Percentiles rank a stretch among this genome's conserved stretches.
These are phyloP conservation scores for Coregonus suidteri DNA, from an alignment of 2,797 vertebrate genomes.

Conservation along the genomic window DNA sequence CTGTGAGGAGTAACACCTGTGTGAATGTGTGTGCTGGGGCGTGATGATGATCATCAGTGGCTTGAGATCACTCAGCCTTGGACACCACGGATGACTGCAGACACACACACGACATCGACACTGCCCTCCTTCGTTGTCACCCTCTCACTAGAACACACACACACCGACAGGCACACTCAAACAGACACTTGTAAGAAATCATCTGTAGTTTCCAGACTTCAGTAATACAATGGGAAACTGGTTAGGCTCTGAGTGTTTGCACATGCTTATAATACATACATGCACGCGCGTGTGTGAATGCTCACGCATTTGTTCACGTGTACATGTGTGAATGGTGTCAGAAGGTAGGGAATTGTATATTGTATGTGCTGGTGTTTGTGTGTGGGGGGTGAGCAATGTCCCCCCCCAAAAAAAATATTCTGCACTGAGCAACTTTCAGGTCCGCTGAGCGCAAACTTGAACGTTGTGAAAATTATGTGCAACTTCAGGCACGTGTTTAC, in stretches of 20 bases:
- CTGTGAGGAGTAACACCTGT: not conserved
- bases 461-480: no score
- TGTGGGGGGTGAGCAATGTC: no score
- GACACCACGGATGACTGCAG: not conserved
- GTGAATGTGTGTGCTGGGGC: not conserved
- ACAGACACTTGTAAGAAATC: not conserved
- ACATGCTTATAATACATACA: not conserved
- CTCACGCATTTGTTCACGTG: not conserved
- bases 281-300: not conserved
- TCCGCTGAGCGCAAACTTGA: not conserved
- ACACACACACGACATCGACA: not conserved
- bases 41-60: not conserved
- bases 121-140: not conserved
- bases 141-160: not conserved
- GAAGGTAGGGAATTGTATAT: not conserved
- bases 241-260: not conserved
- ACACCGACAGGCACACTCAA: not conserved
- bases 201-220: not conserved
- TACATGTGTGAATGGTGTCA: no score
- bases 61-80: not conserved
- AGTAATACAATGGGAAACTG: not conserved
- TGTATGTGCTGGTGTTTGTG: conserved; percentile 1
- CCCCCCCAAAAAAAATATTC: no score
- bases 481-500: no score
- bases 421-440: no score